Base-by-base conservation (phyloP, 2,113 vertebrate genomes). In the Poecile atricapillus region DNA sequence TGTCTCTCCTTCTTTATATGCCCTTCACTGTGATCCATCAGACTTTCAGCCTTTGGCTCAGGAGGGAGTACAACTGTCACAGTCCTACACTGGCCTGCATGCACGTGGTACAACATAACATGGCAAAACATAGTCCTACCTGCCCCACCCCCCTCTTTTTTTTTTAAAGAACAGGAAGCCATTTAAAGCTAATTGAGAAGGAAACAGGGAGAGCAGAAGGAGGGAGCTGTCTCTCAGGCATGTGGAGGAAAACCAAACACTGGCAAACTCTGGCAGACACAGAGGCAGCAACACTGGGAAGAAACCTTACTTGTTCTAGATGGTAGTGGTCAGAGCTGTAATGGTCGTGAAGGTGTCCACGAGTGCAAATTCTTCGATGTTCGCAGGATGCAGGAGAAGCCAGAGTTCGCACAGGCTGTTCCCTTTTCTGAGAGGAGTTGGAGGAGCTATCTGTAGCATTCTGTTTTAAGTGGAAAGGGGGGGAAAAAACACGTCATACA, bases 271-370 rank as follows among this genome's bases (percentile, higher is more conserved):
- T 13, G 39, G 49, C 58, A 79, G 70, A 83, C 43, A 69, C 7
- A 75, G 52, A 43, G 21, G 43, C 9, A 27, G 37, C 15, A 77
- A 82, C 30, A 31, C n/a, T 15, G 30, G 47, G 35, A 56, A 56
- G 76, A 67, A 43, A 15, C 25, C 98, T 97, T 93, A 99, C 99
- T 98, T 99, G 99, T 97, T 99, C 99, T 80, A 98, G 97, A 93
- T 98, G 98, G 97, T 98, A 99, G 98, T 98, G 98, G 97, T 99
- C 99, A 47, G 98, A 94, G 93, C 98, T 98, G 89, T 99, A 99
- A 44, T 98, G 98, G 95, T 99, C 98, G 1, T 98, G 98, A 91
- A 98, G 95, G 95, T 98, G 98, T 82, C 98, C 99, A 96, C 99
- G 97, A 90, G 99, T 98, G 91, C 98, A 99, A 97, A 99, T 98